Evolutionary conservation across 1,140 invertebrate genomes (phyloP), one percentile per base, ranked within the genome.

Genomic region (Lasaia peninsularis): DNA sequence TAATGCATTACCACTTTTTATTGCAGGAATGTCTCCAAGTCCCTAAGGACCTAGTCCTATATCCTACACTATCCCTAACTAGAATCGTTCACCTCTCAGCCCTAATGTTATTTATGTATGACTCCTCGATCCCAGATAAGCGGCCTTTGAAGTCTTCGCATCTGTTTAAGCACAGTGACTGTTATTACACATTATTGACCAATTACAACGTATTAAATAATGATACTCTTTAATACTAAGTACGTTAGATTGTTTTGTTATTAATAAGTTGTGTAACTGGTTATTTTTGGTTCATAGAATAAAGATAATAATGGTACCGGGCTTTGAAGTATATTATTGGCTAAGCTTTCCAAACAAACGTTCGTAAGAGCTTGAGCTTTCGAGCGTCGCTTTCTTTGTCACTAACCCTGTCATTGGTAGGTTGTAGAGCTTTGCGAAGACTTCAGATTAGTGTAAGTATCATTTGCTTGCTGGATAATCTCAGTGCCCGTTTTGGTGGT

Each of bases 141-240:
- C 60, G 56, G 56, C 59, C 73, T 75, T 75, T 75, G 73, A 75
- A 67, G 73, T 67, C 51, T 20, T 40, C 52, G 49, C 50, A 28
- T 32, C 50, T 28, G 50, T 37, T 20, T 21, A 35, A 40, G 18
- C 34, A 52, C 62, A 60, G 60, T 72, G 58, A 69, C 58, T 62
- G 67, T 69, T 72, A 75, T 75, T 72, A 67, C 63, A 58, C 61
- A 70, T 67, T 73, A 73, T 61, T 62, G 64, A 56, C 60, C 66
- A 69, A 73, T 73, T 70, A 64, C 57, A 56, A 56, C 53, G 61
- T 52, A 40, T 51, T 18, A 44, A 44, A 44, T 40, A 40, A 40
- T 44, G 37, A 44, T 44, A 6, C 14, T 40, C 35, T 18, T 44
- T 44, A 44, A 18, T 40, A 40, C 16, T 16, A 16, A 18, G 14